Evolutionary conservation across 2,797 vertebrate genomes (phyloP).

Genomic region (Melanotaenia nigrans): DNA sequence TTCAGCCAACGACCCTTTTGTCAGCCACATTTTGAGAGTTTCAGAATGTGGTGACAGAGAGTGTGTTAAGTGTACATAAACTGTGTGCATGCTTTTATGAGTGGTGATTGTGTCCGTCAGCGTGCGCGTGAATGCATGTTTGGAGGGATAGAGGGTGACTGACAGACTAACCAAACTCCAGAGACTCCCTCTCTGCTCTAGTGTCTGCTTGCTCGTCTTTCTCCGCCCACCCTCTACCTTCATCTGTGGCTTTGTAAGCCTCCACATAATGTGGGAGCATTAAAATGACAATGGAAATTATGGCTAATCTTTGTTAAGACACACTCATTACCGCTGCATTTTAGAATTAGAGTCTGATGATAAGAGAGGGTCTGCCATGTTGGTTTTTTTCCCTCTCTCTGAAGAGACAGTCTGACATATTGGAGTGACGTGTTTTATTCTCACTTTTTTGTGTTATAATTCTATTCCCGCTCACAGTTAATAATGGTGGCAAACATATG

Average conservation of each 20-base stretch:
- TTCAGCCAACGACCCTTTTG: constrained; percentile 76
- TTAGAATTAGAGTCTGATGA: constrained; percentile 74
- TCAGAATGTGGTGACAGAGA: constrained; percentile 65
- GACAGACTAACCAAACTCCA: constrained; percentile 77
- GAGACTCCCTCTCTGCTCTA: constrained; percentile 60
- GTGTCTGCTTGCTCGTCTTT: constrained; percentile 63
- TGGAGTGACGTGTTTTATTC: constrained; percentile 80
- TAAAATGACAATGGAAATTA: constrained; percentile 83
- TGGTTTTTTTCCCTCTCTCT: constrained; percentile 43
- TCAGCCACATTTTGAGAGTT: constrained; percentile 72
- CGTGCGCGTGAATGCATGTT: constrained; percentile 42
- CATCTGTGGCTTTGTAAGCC: constrained; percentile 77
- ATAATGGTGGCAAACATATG: constrained; percentile 80
- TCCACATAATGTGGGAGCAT: constrained; percentile 78
- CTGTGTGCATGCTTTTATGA: constrained; percentile 33
- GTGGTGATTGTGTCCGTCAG: constrained; percentile 41
- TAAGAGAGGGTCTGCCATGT: constrained; percentile 68
- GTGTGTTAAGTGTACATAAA: constrained; percentile 34
- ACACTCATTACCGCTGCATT: constrained; percentile 76
- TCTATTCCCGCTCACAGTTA: constrained; percentile 70
- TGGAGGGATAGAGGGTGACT: constrained; percentile 72
- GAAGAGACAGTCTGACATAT: constrained; percentile 75
- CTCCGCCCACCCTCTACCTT: constrained; percentile 76
- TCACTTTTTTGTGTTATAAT: constrained; percentile 61
- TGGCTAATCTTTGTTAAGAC: constrained; percentile 83